Conservation (phyloP, 2,797 vertebrate genomes). For the Dicrostonyx torquatus region DNA sequence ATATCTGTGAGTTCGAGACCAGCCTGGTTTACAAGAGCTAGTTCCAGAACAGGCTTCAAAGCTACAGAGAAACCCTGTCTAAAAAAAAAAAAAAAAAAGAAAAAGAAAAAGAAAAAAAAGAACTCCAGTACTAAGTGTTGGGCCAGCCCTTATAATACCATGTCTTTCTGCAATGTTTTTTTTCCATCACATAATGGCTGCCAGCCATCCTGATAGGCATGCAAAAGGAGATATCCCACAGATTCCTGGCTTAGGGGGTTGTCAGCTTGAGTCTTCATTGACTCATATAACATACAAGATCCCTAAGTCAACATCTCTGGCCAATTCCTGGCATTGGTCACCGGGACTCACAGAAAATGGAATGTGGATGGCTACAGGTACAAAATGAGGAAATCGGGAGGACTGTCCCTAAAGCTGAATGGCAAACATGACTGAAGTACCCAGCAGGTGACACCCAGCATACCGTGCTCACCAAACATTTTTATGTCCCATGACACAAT, state of each 20-base stretch:
- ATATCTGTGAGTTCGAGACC: too few species aligned
- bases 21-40: too few species aligned
- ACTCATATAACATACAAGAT: background rate
- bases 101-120: background rate
- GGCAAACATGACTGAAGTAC: conserved; percentile 11
- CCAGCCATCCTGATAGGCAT: background rate
- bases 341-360: background rate
- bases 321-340: background rate
- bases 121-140: background rate
- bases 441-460: background rate
- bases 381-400: background rate
- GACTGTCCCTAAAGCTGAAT: background rate
- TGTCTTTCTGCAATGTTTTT: background rate
- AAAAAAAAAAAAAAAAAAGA: too few species aligned
- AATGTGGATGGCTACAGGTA: background rate
- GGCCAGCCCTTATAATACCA: background rate
- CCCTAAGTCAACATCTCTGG: conserved; percentile 12
- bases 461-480: background rate
- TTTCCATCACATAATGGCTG: background rate
- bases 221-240: background rate
- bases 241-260: background rate
- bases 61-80: too few species aligned
- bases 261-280: background rate
- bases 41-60: too few species aligned
- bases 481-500: background rate